Percentiles rank a stretch among this genome's conserved stretches.
Evolutionary conservation across 2,888 invertebrate species (phyloP).

Genomic region (Eugnorisma glareosa): DNA sequence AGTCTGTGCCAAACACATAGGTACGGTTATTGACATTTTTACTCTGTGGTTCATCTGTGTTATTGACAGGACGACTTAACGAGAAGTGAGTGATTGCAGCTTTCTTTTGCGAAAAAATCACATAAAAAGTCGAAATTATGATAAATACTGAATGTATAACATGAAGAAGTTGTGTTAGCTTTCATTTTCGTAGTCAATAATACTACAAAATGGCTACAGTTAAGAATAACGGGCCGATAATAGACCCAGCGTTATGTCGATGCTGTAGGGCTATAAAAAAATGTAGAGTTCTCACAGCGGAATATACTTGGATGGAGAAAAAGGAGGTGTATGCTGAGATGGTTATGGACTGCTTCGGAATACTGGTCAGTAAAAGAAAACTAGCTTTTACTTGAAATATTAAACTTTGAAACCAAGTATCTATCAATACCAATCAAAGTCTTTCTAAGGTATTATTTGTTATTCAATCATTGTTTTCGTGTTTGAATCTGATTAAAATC

Average conservation of each 20-base stretch:
- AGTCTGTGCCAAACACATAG: not conserved
- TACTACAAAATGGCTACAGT: constrained; percentile 77
- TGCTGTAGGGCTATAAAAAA: constrained; percentile 87
- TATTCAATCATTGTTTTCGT: not conserved
- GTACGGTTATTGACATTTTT: constrained; percentile 48
- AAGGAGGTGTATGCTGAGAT: constrained; percentile 87
- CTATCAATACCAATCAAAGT: not conserved
- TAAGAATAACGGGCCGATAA: constrained; percentile 84
- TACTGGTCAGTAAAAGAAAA: constrained; percentile 77
- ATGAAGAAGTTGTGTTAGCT: constrained; percentile 47
- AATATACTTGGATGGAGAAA: constrained; percentile 86
- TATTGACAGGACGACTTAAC: constrained; percentile 61
- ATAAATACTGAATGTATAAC: constrained; percentile 61
- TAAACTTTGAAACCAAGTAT: not conserved
- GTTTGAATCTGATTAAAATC: not conserved
- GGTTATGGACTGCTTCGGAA: constrained; percentile 88
- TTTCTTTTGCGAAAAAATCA: constrained; percentile 48
- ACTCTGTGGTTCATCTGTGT: constrained; percentile 34
- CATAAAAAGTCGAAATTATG: constrained; percentile 37
- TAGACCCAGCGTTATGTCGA: constrained; percentile 87
- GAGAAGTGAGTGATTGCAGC: constrained; percentile 23
- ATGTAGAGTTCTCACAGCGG: constrained; percentile 85
- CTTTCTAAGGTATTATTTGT: not conserved
- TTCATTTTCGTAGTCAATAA: constrained; percentile 9
- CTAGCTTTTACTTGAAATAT: not conserved